Base-by-base conservation (phyloP, 2,113 vertebrate genomes). In the Takifugu bimaculatus region DNA sequence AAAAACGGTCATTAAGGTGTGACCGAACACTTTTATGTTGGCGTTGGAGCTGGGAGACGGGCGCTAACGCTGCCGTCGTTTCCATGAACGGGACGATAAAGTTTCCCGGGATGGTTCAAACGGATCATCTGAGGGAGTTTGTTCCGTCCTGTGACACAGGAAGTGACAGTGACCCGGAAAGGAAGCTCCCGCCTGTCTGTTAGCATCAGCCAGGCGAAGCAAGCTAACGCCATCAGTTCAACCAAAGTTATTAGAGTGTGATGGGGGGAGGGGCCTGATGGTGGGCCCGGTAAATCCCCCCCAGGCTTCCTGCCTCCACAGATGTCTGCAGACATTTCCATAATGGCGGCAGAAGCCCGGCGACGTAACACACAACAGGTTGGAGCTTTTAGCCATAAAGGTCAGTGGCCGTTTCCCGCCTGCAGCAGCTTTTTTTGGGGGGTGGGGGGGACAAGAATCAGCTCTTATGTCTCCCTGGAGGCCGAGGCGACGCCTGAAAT, bases 381-480 rank as follows among this genome's bases (percentile, higher is more conserved):
- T 79, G 71, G 53, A 83, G 83, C 78, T 87, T 69, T 84, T 70
- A 78, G 75, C 70, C 25, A 63, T 69, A 86, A 88, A 88, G 85
- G 84, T 88, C 87, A 87, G 54, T 43, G 2, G 59, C 83, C 74
- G 78, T 80, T 85, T 83, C 60, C 68, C 54, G 62, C 64, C 42
- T 11, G 54, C 54, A 57, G 51, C 72, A 57, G 63, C 60, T 20
- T 1, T 20, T 20, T 20, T 20, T 20, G 20, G 20, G 20, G 20
- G 20, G 20, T 20, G 20, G 20, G 20, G n/a, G 20, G 54, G 65
- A 74, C 74, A 75, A 65, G 63, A 64, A 64, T 44, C 47, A 64
- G 68, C 44, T 42, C 64, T 57, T 60, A 60, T 70, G 60, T 59
- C 20, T 35, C 43, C 27, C 14, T 42, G 3, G 32, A 48, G 57